Conservation (phyloP, 1,140 invertebrate genomes). For the Babylonia areolata region DNA sequence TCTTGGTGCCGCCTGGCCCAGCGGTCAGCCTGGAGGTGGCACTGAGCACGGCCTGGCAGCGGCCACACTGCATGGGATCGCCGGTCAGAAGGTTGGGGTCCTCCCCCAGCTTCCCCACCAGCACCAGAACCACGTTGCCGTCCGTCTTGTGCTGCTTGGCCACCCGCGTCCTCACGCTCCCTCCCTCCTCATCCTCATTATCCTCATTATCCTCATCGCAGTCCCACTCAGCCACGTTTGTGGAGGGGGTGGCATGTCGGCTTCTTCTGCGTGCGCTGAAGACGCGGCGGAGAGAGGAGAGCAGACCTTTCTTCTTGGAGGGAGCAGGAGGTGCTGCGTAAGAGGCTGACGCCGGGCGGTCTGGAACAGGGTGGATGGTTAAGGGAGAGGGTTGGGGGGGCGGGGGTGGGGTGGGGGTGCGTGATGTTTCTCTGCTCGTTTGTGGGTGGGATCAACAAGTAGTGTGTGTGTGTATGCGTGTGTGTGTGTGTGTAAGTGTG, state of each 20-base stretch:
- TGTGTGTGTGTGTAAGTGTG: no score
- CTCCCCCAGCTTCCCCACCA: conserved; percentile 61
- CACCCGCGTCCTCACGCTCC: not conserved
- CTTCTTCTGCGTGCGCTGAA: not conserved
- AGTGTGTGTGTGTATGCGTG: no score
- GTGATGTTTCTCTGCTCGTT: no score
- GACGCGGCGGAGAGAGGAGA: not conserved
- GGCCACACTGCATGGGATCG: conserved; percentile 60
- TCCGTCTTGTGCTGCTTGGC: conserved; percentile 40
- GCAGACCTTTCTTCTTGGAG: not conserved
- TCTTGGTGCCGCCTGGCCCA: conserved; percentile 40
- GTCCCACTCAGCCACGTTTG: no score
- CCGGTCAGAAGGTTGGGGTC: conserved; percentile 62
- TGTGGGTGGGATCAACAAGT: no score
- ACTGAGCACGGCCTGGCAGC: conserved; percentile 64
- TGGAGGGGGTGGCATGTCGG: not conserved
- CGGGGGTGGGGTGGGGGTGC: no score
- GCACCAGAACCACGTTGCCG: conserved; percentile 62
- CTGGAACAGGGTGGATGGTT: not conserved
- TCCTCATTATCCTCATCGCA: not conserved
- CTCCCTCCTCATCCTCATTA: not conserved
- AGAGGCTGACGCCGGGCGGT: not conserved
- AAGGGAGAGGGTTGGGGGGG: not conserved
- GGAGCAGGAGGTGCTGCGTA: not conserved
- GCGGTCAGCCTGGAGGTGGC: conserved; percentile 48